Percentiles rank a stretch among this genome's conserved stretches.
Evolutionary conservation across 2,113 vertebrate species (phyloP).

Genomic region (Furnarius figulus): DNA sequence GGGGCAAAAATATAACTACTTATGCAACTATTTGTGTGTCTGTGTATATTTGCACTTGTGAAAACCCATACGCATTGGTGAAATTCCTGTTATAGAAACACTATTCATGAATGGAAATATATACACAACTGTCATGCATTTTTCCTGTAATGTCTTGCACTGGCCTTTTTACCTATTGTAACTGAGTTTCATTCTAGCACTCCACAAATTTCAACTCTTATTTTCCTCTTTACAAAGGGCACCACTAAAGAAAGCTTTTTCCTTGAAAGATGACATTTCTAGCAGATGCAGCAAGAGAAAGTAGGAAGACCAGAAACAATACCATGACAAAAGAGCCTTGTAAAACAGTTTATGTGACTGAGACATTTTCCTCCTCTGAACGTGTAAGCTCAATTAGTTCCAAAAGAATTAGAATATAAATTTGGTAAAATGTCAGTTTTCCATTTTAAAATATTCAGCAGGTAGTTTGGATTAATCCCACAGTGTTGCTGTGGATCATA

Average conservation of each 20-base stretch:
- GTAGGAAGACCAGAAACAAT: background rate
- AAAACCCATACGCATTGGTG: background rate
- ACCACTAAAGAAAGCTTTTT: background rate
- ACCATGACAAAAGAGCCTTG: background rate
- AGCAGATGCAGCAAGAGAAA: background rate
- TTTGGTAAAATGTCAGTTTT: conserved; percentile 16
- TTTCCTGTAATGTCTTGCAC: background rate
- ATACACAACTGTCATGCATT: background rate
- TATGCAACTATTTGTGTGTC: background rate
- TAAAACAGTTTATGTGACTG: background rate
- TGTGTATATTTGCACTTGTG: background rate
- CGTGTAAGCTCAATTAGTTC: background rate
- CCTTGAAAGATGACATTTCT: background rate
- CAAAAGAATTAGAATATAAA: background rate
- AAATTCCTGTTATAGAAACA: background rate
- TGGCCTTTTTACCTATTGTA: background rate
- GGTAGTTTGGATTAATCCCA: background rate
- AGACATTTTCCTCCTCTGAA: background rate
- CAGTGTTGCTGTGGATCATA: background rate
- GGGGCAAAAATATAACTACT: background rate
- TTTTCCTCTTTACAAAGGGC: background rate
- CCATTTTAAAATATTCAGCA: conserved; percentile 4
- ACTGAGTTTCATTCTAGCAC: background rate
- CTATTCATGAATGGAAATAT: background rate
- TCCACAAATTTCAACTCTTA: background rate